Base-by-base conservation (phyloP, 2,888 invertebrate species). In the Ptilodon capucinus region DNA sequence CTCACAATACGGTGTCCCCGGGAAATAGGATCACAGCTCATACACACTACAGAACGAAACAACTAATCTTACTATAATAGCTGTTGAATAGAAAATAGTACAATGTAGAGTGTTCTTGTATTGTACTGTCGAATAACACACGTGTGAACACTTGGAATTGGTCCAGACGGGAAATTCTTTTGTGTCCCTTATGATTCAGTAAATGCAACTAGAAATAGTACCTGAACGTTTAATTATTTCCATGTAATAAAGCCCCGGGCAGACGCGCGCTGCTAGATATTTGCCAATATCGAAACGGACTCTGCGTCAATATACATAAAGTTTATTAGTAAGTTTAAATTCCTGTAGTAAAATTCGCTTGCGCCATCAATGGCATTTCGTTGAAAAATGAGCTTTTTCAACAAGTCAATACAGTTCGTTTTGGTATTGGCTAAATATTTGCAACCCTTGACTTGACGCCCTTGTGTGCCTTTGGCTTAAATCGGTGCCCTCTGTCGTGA, bases 81-180 rank as follows among this genome's bases (percentile, higher is more conserved):
- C 19, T n/a, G 19, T n/a, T 18, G 36, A 18, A 18, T 19, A 19
- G 30, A 44, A 51, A 51, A 50, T 17, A 44, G 35, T 35, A 48
- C 32, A 50, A 38, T 40, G 41, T 42, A 43, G 30, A 42, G 17
- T 60, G 42, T 41, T 51, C 19, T 46, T 44, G 42, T 40, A 41
- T 44, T 51, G 36, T 44, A 18, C 16, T 16, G 40, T 38, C 45
- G 53, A 48, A 44, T 25, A 49, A 48, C 35, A 51, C 44, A 48
- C 25, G 38, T 41, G 41, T 16, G 9, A 32, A 25, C 35, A 41
- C 35, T 66, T 65, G 66, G 63, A 59, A 52, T 45, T 36, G 48
- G 45, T 59, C 64, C 64, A 65, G 44, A 48, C 6, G 21, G 42
- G 42, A 44, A 42, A 57, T 51, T 65, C 47, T 38, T 14, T 44